These are phyloP conservation scores for Digitonthophagus gazella DNA, from an alignment of 2,888 invertebrate genomes.

Conservation along the genomic window DNA sequence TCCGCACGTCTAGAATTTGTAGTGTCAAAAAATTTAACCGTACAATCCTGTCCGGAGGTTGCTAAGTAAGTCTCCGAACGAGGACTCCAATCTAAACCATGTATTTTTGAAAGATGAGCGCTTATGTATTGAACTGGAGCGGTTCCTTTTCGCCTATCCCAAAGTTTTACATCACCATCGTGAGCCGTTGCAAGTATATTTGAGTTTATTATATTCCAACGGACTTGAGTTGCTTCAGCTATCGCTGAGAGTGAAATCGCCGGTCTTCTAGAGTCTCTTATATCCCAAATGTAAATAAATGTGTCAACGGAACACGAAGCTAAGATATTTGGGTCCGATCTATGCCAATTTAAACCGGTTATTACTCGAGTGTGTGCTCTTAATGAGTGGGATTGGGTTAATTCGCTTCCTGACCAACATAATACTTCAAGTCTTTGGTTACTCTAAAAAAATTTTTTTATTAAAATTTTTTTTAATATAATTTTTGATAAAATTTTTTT, in stretches of 20 bases:
- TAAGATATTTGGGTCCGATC: slow-evolving; percentile 68
- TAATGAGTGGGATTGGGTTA: slow-evolving; percentile 70
- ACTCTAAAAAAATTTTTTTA: slow-evolving; percentile 59
- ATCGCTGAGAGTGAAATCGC: slow-evolving; percentile 83
- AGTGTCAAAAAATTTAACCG: slow-evolving; percentile 92
- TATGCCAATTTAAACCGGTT: slow-evolving; percentile 91
- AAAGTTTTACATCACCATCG: slow-evolving; percentile 92
- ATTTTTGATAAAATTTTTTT: too few species aligned
- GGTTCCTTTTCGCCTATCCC: slow-evolving; percentile 89
- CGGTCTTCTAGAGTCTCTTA: slow-evolving; percentile 81
- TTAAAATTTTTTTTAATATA: not conserved
- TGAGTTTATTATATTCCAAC: slow-evolving; percentile 85
- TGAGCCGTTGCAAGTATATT: slow-evolving; percentile 90
- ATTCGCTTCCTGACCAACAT: slow-evolving; percentile 71
- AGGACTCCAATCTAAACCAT: slow-evolving; percentile 93
- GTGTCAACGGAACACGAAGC: slow-evolving; percentile 94
- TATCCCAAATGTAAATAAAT: slow-evolving; percentile 91
- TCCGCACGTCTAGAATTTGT: slow-evolving; percentile 82
- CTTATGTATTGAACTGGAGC: slow-evolving; percentile 90
- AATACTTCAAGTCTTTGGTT: slow-evolving; percentile 86
- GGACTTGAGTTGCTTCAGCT: slow-evolving; percentile 89
- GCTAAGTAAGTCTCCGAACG: slow-evolving; percentile 80
- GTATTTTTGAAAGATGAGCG: slow-evolving; percentile 86
- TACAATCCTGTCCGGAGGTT: slow-evolving; percentile 93
- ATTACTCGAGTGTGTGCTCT: slow-evolving; percentile 83